phyloP scores from a whole-genome alignment of 2,888 invertebrate genomes.

The Epinotia brunnichana region DNA sequence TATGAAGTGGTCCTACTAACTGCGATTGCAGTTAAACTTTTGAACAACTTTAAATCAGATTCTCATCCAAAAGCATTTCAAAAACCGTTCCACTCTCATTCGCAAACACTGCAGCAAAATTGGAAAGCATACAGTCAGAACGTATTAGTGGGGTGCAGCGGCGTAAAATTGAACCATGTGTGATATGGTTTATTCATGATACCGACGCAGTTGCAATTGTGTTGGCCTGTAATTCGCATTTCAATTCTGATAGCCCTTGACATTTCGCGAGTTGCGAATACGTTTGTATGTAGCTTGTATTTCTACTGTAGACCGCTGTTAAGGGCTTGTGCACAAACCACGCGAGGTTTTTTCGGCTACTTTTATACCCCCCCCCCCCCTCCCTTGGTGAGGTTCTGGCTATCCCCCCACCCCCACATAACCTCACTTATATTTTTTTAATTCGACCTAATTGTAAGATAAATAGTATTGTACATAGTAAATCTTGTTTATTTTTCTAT shows the following conservation, averaged over 20 bases:
- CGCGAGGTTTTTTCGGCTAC: too few relatives aligned
- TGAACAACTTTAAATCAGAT: conserved; percentile 39
- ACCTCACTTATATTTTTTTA: too few relatives aligned
- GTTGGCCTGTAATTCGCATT: conserved; percentile 60
- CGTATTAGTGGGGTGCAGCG: conserved; percentile 65
- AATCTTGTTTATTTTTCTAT: too few relatives aligned
- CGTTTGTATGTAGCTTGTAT: conserved; percentile 31
- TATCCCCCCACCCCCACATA: too few relatives aligned
- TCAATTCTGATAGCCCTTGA: conserved; percentile 65
- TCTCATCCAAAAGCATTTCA: conserved; percentile 6
- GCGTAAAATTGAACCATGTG: conserved; percentile 71
- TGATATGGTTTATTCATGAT: conserved; percentile 75
- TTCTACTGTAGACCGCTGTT: conserved; percentile 12
- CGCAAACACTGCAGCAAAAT: conserved; percentile 48
- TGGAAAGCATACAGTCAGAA: conserved; percentile 54
- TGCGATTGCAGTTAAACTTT: conserved; percentile 4
- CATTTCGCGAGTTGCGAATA: conserved; percentile 56
- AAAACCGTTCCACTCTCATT: conserved; percentile 17
- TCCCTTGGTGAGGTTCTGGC: too few relatives aligned
- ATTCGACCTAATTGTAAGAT: too few relatives aligned
- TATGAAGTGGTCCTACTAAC: background rate
- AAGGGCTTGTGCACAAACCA: too few relatives aligned
- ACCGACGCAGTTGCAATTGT: conserved; percentile 64
- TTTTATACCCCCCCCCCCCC: too few relatives aligned
- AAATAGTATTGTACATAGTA: too few relatives aligned